Percentiles rank a stretch among this genome's conserved stretches.
Conservation (phyloP, 2,888 invertebrate genomes). For the Athalia rosae region DNA sequence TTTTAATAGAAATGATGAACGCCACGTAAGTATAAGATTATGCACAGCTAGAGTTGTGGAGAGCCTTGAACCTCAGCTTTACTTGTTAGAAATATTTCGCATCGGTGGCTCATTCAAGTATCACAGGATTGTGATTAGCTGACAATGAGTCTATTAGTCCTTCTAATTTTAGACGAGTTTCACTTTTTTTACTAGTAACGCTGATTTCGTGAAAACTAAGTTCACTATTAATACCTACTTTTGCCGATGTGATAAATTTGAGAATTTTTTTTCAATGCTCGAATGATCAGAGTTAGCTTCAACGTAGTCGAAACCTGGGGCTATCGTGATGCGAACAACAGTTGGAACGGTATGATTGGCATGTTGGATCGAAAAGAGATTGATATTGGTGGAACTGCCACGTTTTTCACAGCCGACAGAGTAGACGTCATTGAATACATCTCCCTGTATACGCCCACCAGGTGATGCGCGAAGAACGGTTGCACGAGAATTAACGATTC, state of each 20-base stretch:
- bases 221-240: too few species aligned
- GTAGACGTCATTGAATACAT: conserved; percentile 80
- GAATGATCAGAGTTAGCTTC: conserved; percentile 57
- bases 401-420: conserved; percentile 78
- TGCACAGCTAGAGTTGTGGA: too few species aligned
- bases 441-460: conserved; percentile 80
- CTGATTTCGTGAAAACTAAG: too few species aligned
- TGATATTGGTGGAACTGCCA: conserved; percentile 72
- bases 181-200: conserved; percentile 12
- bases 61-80: too few species aligned
- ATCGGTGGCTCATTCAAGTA: too few species aligned
- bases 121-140: background rate
- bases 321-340: conserved; percentile 64
- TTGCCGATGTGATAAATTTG: background rate
- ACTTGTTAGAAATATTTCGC: too few species aligned
- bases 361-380: conserved; percentile 65
- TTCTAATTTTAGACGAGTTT: conserved; percentile 22
- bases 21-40: conserved; percentile 62
- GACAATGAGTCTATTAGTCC: background rate
- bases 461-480: conserved; percentile 65
- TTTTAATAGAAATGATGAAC: conserved; percentile 67
- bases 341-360: conserved; percentile 69
- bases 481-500: background rate
- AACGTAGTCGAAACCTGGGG: conserved; percentile 65
- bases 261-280: background rate